Evolutionary conservation across 2,113 vertebrate species (phyloP).

Genomic region (Brevimyrus niger): DNA sequence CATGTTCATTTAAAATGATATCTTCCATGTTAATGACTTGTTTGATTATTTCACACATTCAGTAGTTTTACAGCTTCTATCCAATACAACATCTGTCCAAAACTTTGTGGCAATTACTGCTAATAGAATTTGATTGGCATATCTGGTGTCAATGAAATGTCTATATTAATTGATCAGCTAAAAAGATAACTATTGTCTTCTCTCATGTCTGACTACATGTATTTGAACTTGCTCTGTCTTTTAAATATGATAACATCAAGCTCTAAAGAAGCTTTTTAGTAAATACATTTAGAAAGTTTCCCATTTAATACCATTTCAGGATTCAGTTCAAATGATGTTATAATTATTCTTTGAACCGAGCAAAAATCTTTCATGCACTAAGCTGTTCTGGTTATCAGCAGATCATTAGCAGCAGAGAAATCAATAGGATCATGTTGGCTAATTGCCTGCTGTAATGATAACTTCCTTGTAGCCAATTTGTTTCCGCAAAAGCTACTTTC

Average conservation of each 20-base stretch:
- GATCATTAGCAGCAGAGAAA: neutral
- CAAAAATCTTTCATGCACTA: neutral
- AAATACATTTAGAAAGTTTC: neutral
- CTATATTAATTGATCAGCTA: neutral
- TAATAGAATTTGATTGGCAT: neutral
- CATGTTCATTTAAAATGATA: neutral
- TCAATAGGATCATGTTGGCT: conserved; percentile 7
- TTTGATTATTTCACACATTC: neutral
- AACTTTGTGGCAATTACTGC: neutral
- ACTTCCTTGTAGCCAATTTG: neutral
- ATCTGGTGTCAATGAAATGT: neutral
- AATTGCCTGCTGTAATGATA: conserved; percentile 4
- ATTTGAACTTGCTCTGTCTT: neutral
- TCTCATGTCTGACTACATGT: neutral
- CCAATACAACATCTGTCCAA: neutral
- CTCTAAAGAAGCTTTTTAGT: neutral
- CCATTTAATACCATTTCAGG: neutral
- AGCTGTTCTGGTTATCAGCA: conserved; percentile 3
- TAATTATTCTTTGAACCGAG: conserved; percentile 10
- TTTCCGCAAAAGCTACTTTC: neutral
- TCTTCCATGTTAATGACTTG: neutral
- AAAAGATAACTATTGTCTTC: neutral
- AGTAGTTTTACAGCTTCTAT: neutral
- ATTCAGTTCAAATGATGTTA: neutral
- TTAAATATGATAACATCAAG: neutral